These are phyloP conservation scores for Allygus modestus DNA, from an alignment of 2,888 invertebrate species.

Conservation along the genomic window DNA sequence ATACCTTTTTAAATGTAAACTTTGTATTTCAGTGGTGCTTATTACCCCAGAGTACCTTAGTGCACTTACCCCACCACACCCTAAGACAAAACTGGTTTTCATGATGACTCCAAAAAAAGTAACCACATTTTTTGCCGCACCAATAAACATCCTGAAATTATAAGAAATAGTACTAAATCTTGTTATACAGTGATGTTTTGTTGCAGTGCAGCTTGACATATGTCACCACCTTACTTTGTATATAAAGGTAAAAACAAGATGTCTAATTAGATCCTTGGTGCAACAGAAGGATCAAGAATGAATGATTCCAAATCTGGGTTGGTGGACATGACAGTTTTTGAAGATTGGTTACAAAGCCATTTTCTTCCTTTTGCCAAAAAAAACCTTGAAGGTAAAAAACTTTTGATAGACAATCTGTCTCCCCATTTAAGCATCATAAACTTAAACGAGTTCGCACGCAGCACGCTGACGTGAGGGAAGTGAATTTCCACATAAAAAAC, in stretches of 20 bases:
- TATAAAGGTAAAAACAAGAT: slow-evolving; percentile 73
- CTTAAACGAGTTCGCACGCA: too few relatives aligned
- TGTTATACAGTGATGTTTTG: slow-evolving; percentile 72
- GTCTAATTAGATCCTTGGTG: slow-evolving; percentile 73
- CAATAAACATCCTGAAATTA: slow-evolving; percentile 62
- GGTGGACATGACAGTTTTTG: slow-evolving; percentile 72
- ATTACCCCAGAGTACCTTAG: too few relatives aligned
- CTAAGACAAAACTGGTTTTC: slow-evolving; percentile 61
- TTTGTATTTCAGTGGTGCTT: too few relatives aligned
- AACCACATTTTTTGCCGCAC: slow-evolving; percentile 64
- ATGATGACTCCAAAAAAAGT: slow-evolving; percentile 64
- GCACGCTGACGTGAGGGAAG: too few relatives aligned
- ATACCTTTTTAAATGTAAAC: too few relatives aligned
- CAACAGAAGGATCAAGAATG: slow-evolving; percentile 72
- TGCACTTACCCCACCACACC: too few relatives aligned
- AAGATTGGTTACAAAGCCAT: slow-evolving; percentile 71
- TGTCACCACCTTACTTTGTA: slow-evolving; percentile 74
- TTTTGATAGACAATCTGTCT: slow-evolving; percentile 72
- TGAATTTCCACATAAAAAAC: too few relatives aligned
- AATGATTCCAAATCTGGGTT: slow-evolving; percentile 73
- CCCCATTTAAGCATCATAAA: slow-evolving; percentile 64
- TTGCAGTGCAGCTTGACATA: slow-evolving; percentile 72
- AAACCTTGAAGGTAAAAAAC: slow-evolving; percentile 29
- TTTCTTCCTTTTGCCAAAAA: slow-evolving; percentile 54
- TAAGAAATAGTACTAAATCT: slow-evolving; percentile 70